Base-by-base conservation (phyloP, 2,888 invertebrate species). In the Sarcophaga subvicina region DNA sequence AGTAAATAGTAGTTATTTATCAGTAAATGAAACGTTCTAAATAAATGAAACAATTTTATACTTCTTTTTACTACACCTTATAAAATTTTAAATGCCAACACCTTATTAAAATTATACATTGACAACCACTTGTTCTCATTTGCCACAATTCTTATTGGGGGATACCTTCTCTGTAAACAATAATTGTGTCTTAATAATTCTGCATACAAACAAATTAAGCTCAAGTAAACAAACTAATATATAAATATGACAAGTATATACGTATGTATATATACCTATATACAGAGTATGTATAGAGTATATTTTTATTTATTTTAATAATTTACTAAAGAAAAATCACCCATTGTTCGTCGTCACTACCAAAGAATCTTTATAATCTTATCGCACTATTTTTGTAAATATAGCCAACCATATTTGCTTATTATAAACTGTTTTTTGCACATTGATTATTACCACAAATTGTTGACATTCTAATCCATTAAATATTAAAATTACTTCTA, bases 351-450 rank as follows among this genome's bases (percentile, higher is more conserved):
- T 54, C 14, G 14, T 17, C 54, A 6, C 10, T 12, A 69, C 72
- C 72, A 37, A 63, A 45, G 10, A 64, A 17, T 75, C 54, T 66
- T 76, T 64, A 27, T 66, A 66, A 66, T 76, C 76, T 76, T 66
- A 75, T 76, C 64, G 49, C 6, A 27, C 45, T 63, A 49, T 3
- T 66, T 66, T 27, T 27, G 62, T 27, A 17, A 62, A 73, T 73
- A 66, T 17, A 37, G 66, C 5, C 37, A 2, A 37, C 37, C 37
- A 37, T 37, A 73, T 47, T 64, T 64, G 6, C n/a, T 17, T 64
- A 25, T n/a, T 64, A 22, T 63, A 22, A 6, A 27, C 14, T 63
- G 17, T 63, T 63, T 4, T 76, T 76, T n/a, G 12, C 72, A 47
- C 45, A 22, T 54, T 70, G 22, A 22, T 49, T 22, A 54, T 67